Conservation (phyloP, 2,113 vertebrate species). For the Paramormyrops kingsleyae region DNA sequence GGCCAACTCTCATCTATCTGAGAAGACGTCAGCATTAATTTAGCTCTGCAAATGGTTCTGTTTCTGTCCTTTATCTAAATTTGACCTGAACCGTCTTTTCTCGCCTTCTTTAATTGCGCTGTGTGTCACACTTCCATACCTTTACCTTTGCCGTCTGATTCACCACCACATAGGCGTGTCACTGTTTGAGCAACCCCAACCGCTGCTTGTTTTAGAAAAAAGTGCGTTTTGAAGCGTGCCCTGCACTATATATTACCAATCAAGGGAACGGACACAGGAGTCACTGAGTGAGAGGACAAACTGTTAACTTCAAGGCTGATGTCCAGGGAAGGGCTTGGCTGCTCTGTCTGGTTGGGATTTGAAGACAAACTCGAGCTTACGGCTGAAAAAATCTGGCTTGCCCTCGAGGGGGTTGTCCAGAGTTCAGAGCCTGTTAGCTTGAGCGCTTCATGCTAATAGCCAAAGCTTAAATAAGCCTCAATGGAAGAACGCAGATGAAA, state of each 20-base stretch:
- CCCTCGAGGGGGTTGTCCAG: conserved; percentile 25
- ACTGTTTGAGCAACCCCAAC: not conserved
- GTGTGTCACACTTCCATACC: not conserved
- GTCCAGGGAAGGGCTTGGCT: conserved; percentile 16
- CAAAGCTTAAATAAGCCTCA: not conserved
- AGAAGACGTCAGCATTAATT: not conserved
- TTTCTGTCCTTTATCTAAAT: not conserved
- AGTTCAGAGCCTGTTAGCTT: conserved; percentile 4
- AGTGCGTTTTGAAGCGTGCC: not conserved
- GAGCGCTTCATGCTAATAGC: not conserved
- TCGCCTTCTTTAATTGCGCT: not conserved
- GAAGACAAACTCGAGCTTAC: conserved; percentile 33
- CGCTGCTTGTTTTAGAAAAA: conserved; percentile 5
- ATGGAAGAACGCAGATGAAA: not conserved
- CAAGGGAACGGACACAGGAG: not conserved
- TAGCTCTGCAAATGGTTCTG: not conserved
- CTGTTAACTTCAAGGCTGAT: conserved; percentile 21
- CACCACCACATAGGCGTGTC: not conserved
- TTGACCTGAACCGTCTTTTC: not conserved
- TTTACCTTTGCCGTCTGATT: not conserved
- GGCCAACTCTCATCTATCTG: not conserved
- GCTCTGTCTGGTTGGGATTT: conserved; percentile 33
- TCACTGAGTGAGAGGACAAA: conserved; percentile 1
- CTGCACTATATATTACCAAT: not conserved
- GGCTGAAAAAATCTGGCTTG: conserved; percentile 36